Conservation (phyloP, 2,113 vertebrate genomes). For the Xiphias gladius region DNA sequence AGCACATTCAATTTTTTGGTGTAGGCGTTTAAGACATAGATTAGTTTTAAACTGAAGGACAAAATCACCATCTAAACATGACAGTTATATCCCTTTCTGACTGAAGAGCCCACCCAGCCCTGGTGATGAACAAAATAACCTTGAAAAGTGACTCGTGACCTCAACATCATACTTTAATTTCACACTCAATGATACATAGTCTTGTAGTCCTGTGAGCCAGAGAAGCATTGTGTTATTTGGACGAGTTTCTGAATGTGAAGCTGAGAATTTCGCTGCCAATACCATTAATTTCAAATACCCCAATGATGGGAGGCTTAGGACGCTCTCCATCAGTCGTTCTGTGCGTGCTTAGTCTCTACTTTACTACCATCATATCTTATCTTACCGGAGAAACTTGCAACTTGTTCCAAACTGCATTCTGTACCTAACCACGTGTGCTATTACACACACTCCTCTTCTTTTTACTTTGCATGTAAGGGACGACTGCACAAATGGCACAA, state of each 20-base stretch:
- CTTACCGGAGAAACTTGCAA: neutral
- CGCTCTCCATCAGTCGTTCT: neutral
- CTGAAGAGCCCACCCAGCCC: neutral
- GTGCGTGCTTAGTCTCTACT: conserved; percentile 4
- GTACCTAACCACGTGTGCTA: neutral
- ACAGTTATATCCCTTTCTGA: neutral
- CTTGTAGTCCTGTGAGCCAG: neutral
- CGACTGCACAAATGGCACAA: neutral
- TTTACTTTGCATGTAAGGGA: conserved; percentile 2
- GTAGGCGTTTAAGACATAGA: neutral
- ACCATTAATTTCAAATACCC: conserved; percentile 15
- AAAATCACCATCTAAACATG: neutral
- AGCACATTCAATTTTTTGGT: neutral
- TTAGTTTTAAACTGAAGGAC: neutral
- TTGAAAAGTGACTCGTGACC: neutral
- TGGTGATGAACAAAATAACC: neutral
- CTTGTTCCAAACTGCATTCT: neutral
- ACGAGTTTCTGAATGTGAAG: neutral
- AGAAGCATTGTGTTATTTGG: conserved; percentile 1
- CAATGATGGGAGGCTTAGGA: conserved; percentile 11
- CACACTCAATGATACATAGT: neutral
- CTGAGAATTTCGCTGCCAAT: neutral
- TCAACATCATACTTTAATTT: neutral
- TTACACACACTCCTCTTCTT: neutral
- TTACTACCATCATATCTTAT: neutral